A percentile compares a stretch with the other conserved stretches of the same genome.
Evolutionary conservation across 2,797 vertebrate species (phyloP).

Genomic region (Argentina silus): DNA sequence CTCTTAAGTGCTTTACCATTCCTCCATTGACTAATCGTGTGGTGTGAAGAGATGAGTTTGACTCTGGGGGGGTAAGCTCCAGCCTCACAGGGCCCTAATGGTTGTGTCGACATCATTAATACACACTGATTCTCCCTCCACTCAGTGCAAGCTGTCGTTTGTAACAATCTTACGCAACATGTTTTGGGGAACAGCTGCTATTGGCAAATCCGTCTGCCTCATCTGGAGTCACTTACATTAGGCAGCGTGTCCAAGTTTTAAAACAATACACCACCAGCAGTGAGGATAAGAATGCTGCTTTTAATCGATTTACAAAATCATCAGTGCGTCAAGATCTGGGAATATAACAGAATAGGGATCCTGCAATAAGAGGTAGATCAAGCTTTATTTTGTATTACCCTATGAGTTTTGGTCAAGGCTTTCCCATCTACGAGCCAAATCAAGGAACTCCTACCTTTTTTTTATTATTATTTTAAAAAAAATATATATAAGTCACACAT

Average conservation of each 20-base stretch:
- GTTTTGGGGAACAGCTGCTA: slow-evolving; percentile 47
- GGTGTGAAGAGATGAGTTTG: not conserved
- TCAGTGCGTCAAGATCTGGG: not conserved
- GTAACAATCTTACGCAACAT: slow-evolving; percentile 39
- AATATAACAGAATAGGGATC: no score
- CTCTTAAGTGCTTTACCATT: not conserved
- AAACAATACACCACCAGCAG: slow-evolving; percentile 19
- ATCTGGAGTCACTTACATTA: slow-evolving; percentile 40
- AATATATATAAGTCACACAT: no score
- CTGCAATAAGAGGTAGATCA: no score
- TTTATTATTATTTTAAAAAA: no score
- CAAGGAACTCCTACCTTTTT: no score
- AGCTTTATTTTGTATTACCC: no score
- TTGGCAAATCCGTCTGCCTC: slow-evolving; percentile 36
- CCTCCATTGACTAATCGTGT: not conserved
- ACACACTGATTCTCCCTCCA: slow-evolving; percentile 19
- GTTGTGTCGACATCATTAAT: slow-evolving; percentile 19
- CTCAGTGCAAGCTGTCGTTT: slow-evolving; percentile 31
- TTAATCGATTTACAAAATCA: not conserved
- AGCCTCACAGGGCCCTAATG: not conserved
- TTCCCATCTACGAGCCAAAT: no score
- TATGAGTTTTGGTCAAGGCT: no score
- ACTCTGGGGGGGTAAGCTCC: not conserved
- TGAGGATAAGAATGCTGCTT: slow-evolving; percentile 16
- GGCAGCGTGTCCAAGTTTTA: slow-evolving; percentile 31